phyloP scores from a whole-genome alignment of 2,888 invertebrate genomes.

The Pecten maximus region DNA sequence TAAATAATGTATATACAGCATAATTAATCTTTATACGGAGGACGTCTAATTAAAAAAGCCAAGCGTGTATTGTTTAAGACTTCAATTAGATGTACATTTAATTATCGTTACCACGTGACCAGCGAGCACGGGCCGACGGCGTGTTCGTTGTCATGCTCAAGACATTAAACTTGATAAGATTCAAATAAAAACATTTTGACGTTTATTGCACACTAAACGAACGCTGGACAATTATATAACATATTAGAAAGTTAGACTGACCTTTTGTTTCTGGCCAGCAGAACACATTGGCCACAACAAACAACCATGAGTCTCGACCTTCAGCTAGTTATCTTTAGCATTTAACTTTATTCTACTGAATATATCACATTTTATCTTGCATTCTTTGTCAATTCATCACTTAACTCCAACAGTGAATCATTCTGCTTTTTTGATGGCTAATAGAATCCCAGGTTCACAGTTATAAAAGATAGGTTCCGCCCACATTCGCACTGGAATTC shows the following conservation, averaged over 20 bases:
- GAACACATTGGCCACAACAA: neutral
- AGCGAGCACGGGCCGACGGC: neutral
- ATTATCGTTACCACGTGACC: neutral
- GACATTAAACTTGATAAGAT: neutral
- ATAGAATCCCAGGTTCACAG: no score
- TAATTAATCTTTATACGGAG: neutral
- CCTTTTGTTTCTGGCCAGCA: neutral
- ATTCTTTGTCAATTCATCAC: neutral
- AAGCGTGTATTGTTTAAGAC: conserved; percentile 23
- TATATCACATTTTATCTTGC: neutral
- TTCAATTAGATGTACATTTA: neutral
- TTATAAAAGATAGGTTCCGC: no score
- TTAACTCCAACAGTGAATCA: no score
- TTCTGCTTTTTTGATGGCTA: no score
- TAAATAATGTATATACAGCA: neutral
- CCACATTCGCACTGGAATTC: no score
- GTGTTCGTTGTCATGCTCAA: neutral
- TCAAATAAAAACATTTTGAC: neutral
- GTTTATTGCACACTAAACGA: neutral
- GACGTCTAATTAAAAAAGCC: neutral
- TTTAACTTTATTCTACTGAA: no score
- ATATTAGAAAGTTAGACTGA: neutral
- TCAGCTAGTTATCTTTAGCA: no score
- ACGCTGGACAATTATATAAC: neutral
- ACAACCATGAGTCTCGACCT: neutral